Evolutionary conservation across 2,888 invertebrate species (phyloP).

Genomic region (Drosophila imparisetae): DNA sequence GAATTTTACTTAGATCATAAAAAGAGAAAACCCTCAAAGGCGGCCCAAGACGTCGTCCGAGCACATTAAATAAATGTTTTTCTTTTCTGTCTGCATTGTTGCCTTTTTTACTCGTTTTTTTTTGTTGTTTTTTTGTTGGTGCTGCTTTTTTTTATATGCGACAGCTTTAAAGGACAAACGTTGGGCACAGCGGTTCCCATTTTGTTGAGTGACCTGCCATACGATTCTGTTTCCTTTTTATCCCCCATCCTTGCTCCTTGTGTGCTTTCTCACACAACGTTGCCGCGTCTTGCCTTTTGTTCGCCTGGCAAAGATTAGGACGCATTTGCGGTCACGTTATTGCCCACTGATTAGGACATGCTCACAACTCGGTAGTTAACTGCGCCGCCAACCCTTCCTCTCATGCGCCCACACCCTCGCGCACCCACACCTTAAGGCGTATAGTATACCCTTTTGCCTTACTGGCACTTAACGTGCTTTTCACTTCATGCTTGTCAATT

Average conservation of each 20-base stretch:
- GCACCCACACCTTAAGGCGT: neutral
- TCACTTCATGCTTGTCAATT: constrained; percentile 59
- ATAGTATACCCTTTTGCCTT: constrained; percentile 23
- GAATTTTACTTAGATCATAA: constrained; percentile 78
- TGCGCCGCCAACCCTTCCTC: constrained; percentile 53
- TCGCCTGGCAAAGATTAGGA: constrained; percentile 68
- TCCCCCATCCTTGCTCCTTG: neutral
- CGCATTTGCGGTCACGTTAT: constrained; percentile 80
- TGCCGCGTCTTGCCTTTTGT: constrained; percentile 53
- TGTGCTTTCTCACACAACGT: neutral
- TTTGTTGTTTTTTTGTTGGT: constrained; percentile 38
- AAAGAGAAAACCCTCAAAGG: constrained; percentile 38
- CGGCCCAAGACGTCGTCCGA: constrained; percentile 62
- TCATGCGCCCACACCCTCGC: neutral
- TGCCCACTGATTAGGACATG: constrained; percentile 78
- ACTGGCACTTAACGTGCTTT: constrained; percentile 60
- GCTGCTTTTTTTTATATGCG: constrained; percentile 47
- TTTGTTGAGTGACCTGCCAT: constrained; percentile 71
- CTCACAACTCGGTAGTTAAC: constrained; percentile 62
- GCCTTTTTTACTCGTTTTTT: constrained; percentile 28
- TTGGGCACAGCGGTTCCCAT: constrained; percentile 60
- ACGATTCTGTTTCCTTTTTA: constrained; percentile 22
- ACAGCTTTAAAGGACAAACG: constrained; percentile 76
- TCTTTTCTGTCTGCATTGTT: constrained; percentile 68
- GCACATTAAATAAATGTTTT: constrained; percentile 81